A percentile compares a stretch with the other conserved stretches of the same genome.
Conservation (phyloP, 2,797 vertebrate species). For the Lindbergichthys nudifrons region DNA sequence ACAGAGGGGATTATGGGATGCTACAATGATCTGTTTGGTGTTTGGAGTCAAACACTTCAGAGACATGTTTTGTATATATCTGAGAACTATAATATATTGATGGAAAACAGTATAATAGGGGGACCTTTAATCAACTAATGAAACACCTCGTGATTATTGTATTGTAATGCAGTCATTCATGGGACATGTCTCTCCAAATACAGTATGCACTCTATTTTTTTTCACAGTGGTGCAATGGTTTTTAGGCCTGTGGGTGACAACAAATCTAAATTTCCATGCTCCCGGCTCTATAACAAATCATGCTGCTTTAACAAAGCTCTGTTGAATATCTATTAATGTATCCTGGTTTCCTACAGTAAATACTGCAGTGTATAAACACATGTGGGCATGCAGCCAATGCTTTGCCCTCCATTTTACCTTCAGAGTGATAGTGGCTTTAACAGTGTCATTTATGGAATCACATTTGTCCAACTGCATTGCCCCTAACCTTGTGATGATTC, state of each 20-base stretch:
- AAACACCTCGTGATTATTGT: background rate
- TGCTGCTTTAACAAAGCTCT: slow-evolving; percentile 11
- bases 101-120: no score
- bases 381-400: slow-evolving; percentile 1
- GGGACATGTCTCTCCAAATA: background rate
- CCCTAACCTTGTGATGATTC: slow-evolving; percentile 32
- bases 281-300: background rate
- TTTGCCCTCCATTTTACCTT: slow-evolving; percentile 42
- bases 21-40: no score
- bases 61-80: no score
- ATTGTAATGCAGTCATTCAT: background rate
- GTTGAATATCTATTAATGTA: slow-evolving; percentile 2
- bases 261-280: background rate
- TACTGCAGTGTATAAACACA: slow-evolving; percentile 3
- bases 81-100: no score
- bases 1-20: no score
- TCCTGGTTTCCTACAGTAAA: slow-evolving; percentile 1
- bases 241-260: background rate
- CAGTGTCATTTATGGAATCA: slow-evolving; percentile 31
- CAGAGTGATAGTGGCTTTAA: slow-evolving; percentile 20
- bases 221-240: background rate
- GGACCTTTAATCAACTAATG: background rate
- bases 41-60: no score
- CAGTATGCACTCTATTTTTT: background rate
- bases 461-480: slow-evolving; percentile 27